Evolutionary conservation across 1,140 invertebrate genomes (phyloP), one percentile per base, ranked within the genome.

Genomic region (Chrysopa pallens): DNA sequence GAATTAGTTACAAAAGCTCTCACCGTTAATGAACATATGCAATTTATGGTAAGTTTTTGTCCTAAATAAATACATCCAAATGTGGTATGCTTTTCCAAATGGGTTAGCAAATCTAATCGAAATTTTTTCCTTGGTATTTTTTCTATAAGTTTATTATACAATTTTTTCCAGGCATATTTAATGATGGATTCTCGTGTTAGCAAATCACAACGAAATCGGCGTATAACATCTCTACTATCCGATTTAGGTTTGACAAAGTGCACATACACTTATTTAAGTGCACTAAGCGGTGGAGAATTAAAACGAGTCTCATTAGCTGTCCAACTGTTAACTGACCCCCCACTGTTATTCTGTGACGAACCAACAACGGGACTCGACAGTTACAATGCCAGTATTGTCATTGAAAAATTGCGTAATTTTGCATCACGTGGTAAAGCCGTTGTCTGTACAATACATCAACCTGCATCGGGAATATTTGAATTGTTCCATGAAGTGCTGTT

Each of bases 381-480:
- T 58, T 86, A 72, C 52, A 82, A 74, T 45, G 84, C 86, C 1
- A 73, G 73, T 29, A 66, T 73, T 8, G 77, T 89, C 1, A 73
- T 87, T 6, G 69, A 73, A 43, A 74, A 78, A 1, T 63, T 91
- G 37, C 61, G 72, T 51, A 61, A 68, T 39, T 58, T 85, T 14
- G 74, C 78, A 1, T 55, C 57, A 39, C 68, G 64, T 38, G 82
- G 72, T 35, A 84, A 84, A 64, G 75, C 83, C 29, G 76, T 90
- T 8, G 71, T 91, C 14, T 84, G 83, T 50, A 83, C 84, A 0
- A 80, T 91, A 29, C 87, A 92, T 62, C 87, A 92, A 53, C 87
- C 87, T 0, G 81, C 84, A 6, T 89, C 84, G 6, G 79, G 82
- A 45, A 70, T 90, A 6, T 85, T 87, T 50, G 74, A 81, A 50